These are phyloP conservation scores for Tetrao urogallus DNA, from an alignment of 2,113 vertebrate species.

Conservation along the genomic window DNA sequence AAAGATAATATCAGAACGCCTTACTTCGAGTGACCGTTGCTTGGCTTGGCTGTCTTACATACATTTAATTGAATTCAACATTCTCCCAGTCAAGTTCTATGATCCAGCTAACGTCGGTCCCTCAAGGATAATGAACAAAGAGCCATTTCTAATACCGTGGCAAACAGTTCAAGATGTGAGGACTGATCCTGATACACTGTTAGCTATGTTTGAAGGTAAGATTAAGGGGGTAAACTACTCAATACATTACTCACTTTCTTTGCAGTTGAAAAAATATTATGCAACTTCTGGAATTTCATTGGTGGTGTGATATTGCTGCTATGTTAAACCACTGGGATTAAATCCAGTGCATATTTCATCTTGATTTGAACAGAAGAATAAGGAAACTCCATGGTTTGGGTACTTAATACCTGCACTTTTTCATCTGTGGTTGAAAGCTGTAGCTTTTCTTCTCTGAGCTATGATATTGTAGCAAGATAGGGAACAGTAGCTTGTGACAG, in stretches of 20 bases:
- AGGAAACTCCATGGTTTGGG: rapidly evolving
- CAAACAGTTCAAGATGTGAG: constrained; percentile 80
- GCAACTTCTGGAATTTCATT: neutral
- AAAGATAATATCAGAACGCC: constrained; percentile 72
- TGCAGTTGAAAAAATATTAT: neutral
- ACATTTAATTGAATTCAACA: constrained; percentile 89
- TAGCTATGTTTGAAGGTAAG: constrained; percentile 90
- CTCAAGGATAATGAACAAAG: constrained; percentile 85
- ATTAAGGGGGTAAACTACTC: neutral
- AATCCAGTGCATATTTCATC: neutral
- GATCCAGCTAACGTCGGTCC: constrained; percentile 87
- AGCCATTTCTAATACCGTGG: constrained; percentile 91
- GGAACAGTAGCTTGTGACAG: neutral
- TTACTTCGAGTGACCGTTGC: constrained; percentile 83
- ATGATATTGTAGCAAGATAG: neutral
- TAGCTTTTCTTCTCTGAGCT: neutral
- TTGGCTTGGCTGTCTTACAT: constrained; percentile 93
- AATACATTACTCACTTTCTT: neutral
- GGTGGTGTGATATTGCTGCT: neutral
- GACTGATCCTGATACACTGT: constrained; percentile 82
- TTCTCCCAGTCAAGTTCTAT: constrained; percentile 85
- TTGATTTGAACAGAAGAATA: neutral
- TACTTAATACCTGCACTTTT: neutral
- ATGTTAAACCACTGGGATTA: neutral
- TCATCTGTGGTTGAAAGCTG: neutral